A percentile compares a stretch with the other conserved stretches of the same genome.
Evolutionary conservation across 2,797 vertebrate species (phyloP).

Genomic region (Microcaecilia unicolor): DNA sequence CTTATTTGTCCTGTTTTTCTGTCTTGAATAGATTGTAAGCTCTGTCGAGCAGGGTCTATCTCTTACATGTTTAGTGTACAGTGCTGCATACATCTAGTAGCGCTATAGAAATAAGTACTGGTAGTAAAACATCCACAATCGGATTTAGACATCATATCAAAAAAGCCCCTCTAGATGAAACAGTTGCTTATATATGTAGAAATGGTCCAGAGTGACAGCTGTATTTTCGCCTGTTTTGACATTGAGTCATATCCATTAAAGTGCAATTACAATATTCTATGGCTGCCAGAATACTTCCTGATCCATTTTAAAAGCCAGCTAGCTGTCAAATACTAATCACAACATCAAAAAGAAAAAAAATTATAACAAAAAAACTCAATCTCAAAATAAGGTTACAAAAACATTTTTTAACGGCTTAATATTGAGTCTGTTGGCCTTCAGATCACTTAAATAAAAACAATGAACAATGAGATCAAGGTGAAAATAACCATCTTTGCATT

Average conservation of each 20-base stretch:
- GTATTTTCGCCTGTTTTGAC: conserved; percentile 78
- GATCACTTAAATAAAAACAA: conserved; percentile 53
- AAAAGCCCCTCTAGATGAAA: conserved; percentile 51
- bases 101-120: too few species aligned
- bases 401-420: conserved; percentile 54
- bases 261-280: conserved; percentile 77
- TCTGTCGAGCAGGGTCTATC: too few species aligned
- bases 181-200: conserved; percentile 67
- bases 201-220: conserved; percentile 73
- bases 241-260: conserved; percentile 79
- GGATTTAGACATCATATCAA: too few species aligned
- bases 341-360: conserved; percentile 69
- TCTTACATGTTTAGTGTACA: too few species aligned
- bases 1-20: too few species aligned
- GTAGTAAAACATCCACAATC: too few species aligned
- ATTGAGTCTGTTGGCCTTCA: too few species aligned
- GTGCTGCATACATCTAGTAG: too few species aligned
- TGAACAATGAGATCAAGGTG: conserved; percentile 25
- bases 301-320: conserved; percentile 82
- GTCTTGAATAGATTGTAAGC: too few species aligned
- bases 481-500: conserved; percentile 36
- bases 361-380: too few species aligned
- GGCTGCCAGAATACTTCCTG: conserved; percentile 78
- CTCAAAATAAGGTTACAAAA: too few species aligned
- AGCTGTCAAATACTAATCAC: conserved; percentile 70